Base-by-base conservation (phyloP, 1,140 invertebrate species). In the Musca domestica region DNA sequence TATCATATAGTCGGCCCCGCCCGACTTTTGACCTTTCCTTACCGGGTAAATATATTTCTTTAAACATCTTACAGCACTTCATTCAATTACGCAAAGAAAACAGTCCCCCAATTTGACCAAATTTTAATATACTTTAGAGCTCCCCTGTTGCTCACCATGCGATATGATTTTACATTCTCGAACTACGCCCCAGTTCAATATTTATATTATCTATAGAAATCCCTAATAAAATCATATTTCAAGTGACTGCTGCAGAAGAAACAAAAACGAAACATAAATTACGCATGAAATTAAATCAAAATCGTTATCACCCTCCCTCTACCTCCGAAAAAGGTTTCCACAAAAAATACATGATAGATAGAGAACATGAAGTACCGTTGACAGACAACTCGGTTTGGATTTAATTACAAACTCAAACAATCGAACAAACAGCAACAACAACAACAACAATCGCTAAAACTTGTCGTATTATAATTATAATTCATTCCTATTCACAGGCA, bases 271-370 rank as follows among this genome's bases (percentile, higher is more conserved):
- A 19, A 61, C 56, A 34, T 12, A 65, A 65, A 49, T 65, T 48
- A 65, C 41, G 64, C 17, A 65, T 65, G 46, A 65, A 65, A 65
- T 65, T 65, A 65, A 65, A 65, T 65, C 41, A 65, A 48, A 65
- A 23, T 27, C 15, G 10, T 34, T 34, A 23, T 23, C 14, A 23
- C 10, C 23, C 20, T 54, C 14, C 3, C 54, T 23, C 25, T 12
- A 58, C 25, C 25, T 25, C 15, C 54, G 23, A 52, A n/a, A 30
- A 27, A 30, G 27, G 25, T 27, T 27, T n/a, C n/a, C 23, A 58
- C 27, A 25, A 56, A n/a, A 61, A 34, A 20, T 30, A 61, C 27
- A 12, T 41, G 27, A 61, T 15, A 34, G 19, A 10, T 20, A 20
- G 2, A 52, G 4, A 46, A 61, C 56, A 49, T 65, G 22, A 64